Evolutionary conservation across 2,113 vertebrate genomes (phyloP).

Genomic region (Anguilla rostrata): DNA sequence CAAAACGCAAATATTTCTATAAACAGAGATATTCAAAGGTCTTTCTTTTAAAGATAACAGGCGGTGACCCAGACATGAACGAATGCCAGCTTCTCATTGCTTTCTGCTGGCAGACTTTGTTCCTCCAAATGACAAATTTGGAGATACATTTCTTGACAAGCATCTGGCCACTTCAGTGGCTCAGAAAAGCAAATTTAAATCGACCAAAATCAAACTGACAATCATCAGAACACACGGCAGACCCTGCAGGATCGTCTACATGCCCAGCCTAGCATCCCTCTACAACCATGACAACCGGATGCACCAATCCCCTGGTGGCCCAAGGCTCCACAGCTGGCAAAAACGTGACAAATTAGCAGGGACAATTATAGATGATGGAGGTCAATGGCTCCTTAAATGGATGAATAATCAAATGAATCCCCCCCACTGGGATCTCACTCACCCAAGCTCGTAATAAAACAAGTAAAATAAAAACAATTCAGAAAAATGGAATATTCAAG

Average conservation of each 20-base stretch:
- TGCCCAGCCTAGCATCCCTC: neutral
- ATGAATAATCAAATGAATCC: neutral
- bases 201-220: neutral
- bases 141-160: neutral
- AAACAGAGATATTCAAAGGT: too few relatives aligned
- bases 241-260: neutral
- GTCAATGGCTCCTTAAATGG: neutral
- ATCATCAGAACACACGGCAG: neutral
- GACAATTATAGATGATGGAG: neutral
- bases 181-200: neutral
- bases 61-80: too few relatives aligned
- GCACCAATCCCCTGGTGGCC: neutral
- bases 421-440: neutral
- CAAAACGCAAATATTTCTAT: too few relatives aligned
- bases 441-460: neutral
- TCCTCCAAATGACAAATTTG: neutral
- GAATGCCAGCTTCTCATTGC: neutral
- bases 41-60: too few relatives aligned
- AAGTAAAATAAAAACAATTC: neutral
- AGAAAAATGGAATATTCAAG: neutral
- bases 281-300: neutral
- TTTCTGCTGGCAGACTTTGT: neutral
- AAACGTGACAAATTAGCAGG: neutral
- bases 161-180: neutral
- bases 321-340: neutral